These are phyloP conservation scores for Clarias platycephalus DNA, from an alignment of 2,797 vertebrate genomes.

Conservation along the genomic window DNA sequence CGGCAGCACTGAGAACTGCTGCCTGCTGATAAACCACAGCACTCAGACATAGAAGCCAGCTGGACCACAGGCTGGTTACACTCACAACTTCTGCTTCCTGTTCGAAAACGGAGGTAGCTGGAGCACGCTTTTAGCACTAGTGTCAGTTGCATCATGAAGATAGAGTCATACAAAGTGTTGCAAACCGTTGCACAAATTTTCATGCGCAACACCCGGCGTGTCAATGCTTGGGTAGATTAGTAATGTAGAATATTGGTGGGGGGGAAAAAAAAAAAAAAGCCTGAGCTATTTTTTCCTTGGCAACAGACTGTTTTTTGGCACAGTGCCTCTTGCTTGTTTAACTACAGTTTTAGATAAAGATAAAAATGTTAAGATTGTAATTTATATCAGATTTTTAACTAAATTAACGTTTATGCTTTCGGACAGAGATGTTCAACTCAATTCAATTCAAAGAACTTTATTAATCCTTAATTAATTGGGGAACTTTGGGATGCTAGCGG, in stretches of 20 bases:
- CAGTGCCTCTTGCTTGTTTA: background rate
- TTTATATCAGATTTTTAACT: too few species aligned
- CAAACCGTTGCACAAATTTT: background rate
- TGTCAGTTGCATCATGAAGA: background rate
- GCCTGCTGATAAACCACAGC: slow-evolving; percentile 30
- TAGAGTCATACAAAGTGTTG: background rate
- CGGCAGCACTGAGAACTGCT: slow-evolving; percentile 6
- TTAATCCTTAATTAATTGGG: too few species aligned
- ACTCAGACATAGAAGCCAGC: slow-evolving; percentile 20
- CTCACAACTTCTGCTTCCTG: background rate
- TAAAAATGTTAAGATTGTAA: background rate
- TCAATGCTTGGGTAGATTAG: background rate
- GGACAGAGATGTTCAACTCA: too few species aligned
- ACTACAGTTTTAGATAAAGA: background rate
- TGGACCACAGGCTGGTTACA: background rate
- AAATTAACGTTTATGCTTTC: too few species aligned
- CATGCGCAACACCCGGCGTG: background rate
- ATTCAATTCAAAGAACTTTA: too few species aligned
- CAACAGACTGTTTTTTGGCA: background rate
- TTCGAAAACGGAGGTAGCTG: background rate
- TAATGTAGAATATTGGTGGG: background rate
- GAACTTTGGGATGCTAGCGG: too few species aligned
- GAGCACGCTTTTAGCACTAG: background rate
- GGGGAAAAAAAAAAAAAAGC: background rate
- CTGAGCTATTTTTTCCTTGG: background rate